phyloP scores from a whole-genome alignment of 2,113 vertebrate genomes.

The Camarhynchus parvulus region DNA sequence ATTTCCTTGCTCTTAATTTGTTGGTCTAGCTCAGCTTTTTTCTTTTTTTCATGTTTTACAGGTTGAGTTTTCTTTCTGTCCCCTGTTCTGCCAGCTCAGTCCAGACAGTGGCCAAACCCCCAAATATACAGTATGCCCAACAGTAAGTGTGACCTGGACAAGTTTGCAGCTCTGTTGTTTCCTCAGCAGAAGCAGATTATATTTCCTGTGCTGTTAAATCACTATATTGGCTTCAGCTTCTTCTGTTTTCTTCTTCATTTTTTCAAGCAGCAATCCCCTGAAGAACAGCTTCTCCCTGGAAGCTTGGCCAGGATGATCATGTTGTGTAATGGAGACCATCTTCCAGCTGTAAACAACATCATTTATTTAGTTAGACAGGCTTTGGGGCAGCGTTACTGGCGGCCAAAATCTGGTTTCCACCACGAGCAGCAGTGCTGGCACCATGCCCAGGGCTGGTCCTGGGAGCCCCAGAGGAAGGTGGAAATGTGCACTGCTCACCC shows the following conservation, averaged over 20 bases:
- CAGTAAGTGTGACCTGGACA: not conserved
- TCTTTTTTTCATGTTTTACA: not conserved
- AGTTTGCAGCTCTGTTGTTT: not conserved
- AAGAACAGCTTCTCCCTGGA: conserved; percentile 3
- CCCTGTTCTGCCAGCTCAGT: not conserved
- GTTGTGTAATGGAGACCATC: not conserved
- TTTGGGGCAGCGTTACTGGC: not conserved
- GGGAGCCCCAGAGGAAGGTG: not conserved
- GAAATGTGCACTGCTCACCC: fast-evolving
- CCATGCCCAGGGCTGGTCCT: not conserved
- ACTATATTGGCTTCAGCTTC: not conserved
- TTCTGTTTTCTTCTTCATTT: conserved; percentile 16
- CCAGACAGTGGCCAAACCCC: not conserved
- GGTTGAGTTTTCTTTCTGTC: not conserved
- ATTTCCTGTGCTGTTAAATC: not conserved
- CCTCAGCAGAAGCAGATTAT: not conserved
- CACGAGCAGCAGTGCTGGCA: not conserved
- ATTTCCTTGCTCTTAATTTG: not conserved
- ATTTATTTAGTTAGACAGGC: not conserved
- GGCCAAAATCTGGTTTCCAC: not conserved
- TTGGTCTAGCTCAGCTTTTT: not conserved
- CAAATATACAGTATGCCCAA: not conserved
- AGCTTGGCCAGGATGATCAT: not conserved
- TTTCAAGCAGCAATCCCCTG: not conserved
- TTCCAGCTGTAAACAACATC: conserved; percentile 37